Evolutionary conservation across 2,113 vertebrate species (phyloP).

Genomic region (Cyanistes caeruleus): DNA sequence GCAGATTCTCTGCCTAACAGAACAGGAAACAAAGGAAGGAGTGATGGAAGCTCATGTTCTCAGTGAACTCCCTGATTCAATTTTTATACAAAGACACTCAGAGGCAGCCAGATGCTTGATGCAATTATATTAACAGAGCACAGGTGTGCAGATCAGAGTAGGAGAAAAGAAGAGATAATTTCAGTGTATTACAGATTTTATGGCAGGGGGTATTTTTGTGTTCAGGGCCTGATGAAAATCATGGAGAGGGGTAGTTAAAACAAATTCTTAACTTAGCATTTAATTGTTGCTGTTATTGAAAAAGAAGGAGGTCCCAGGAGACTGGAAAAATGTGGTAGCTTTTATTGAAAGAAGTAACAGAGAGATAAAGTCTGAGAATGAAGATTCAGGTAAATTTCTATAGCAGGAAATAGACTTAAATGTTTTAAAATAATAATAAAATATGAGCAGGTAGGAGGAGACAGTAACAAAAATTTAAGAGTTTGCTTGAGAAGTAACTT

Average conservation of each 20-base stretch:
- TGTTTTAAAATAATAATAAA: not conserved
- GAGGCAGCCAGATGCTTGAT: conserved; percentile 14
- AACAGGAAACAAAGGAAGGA: not conserved
- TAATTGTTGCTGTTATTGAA: not conserved
- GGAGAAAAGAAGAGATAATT: not conserved
- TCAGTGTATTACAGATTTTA: not conserved
- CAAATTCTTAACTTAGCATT: not conserved
- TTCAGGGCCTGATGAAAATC: not conserved
- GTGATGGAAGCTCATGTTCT: not conserved
- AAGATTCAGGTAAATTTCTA: not conserved
- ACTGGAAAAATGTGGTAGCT: fast-evolving
- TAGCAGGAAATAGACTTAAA: not conserved
- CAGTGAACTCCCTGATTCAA: conserved; percentile 7
- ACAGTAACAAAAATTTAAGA: not conserved
- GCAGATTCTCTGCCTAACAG: not conserved
- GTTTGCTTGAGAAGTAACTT: not conserved
- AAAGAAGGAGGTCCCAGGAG: not conserved
- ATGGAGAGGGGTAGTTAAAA: not conserved
- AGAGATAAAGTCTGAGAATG: not conserved
- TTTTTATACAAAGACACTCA: conserved; percentile 22
- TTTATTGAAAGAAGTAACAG: not conserved
- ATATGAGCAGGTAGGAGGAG: not conserved
- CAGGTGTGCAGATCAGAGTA: not conserved
- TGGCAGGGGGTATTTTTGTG: not conserved
- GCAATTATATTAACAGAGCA: not conserved